phyloP scores from a whole-genome alignment of 2,797 vertebrate genomes.

The Caiman crocodilus region DNA sequence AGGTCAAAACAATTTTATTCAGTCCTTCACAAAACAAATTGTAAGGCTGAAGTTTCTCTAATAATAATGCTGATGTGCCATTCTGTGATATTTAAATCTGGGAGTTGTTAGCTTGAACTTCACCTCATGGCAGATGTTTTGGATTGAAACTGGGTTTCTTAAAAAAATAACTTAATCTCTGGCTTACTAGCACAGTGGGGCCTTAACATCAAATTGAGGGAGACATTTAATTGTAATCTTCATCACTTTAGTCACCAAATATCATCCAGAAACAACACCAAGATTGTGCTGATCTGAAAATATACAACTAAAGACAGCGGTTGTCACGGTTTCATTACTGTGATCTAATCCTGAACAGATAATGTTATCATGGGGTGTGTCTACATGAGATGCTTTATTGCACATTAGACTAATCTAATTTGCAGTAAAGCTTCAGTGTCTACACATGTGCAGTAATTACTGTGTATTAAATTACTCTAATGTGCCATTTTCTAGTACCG shows the following conservation, averaged over 20 bases:
- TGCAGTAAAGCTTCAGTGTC: no score
- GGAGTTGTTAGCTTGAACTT: neutral
- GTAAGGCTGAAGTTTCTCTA: neutral
- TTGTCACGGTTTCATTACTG: neutral
- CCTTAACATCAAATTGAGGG: neutral
- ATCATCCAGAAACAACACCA: neutral
- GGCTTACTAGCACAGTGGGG: neutral
- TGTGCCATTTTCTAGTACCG: no score
- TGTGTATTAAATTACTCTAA: no score
- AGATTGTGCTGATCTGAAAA: neutral
- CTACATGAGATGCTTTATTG: no score
- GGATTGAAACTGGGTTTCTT: neutral
- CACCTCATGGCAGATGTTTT: no score
- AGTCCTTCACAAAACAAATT: neutral
- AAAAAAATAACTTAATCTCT: neutral
- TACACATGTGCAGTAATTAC: no score
- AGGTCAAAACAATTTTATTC: fast-evolving
- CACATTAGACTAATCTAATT: no score
- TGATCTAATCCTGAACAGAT: neutral
- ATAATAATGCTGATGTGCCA: neutral
- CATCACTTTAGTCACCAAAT: neutral
- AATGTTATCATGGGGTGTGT: neutral
- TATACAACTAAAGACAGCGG: neutral
- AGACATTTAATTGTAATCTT: neutral
- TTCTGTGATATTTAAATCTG: neutral